These are phyloP conservation scores for Okapia johnstoni DNA, from an alignment of 2,113 vertebrate genomes.

Conservation along the genomic window DNA sequence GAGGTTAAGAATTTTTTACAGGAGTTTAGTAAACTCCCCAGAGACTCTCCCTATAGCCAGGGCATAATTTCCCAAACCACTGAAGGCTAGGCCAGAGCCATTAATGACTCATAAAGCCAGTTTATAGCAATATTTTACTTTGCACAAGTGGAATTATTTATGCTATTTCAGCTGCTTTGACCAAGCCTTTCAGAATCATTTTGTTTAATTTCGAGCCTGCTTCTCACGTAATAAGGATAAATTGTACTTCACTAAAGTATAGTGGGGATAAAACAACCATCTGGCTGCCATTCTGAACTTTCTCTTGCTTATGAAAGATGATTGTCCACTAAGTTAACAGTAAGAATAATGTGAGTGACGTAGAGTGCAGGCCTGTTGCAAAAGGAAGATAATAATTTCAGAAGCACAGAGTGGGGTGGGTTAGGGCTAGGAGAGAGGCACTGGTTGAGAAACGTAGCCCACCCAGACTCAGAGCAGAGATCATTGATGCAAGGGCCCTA, in stretches of 20 bases:
- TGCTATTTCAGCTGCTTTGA: slow-evolving; percentile 22
- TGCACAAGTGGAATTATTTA: background rate
- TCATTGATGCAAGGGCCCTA: background rate
- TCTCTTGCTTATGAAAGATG: background rate
- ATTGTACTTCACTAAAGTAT: background rate
- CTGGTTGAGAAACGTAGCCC: background rate
- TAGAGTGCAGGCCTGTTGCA: background rate
- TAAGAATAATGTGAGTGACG: background rate
- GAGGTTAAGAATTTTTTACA: slow-evolving; percentile 39
- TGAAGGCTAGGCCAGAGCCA: background rate
- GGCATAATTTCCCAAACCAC: slow-evolving; percentile 8
- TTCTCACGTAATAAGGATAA: background rate
- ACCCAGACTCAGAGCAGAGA: background rate
- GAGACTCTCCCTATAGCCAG: slow-evolving; percentile 23
- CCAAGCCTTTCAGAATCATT: background rate
- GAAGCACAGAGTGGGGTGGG: background rate
- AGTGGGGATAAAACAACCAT: background rate
- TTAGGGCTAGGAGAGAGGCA: background rate
- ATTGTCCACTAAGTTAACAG: background rate
- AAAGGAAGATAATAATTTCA: accelerated
- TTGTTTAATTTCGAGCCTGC: slow-evolving; percentile 17
- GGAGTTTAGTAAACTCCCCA: background rate
- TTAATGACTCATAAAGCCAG: slow-evolving; percentile 30
- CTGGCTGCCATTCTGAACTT: background rate
- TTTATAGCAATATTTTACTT: background rate